Evolutionary conservation across 2,113 vertebrate genomes (phyloP).

Genomic region (Gasterosteus nipponicus): DNA sequence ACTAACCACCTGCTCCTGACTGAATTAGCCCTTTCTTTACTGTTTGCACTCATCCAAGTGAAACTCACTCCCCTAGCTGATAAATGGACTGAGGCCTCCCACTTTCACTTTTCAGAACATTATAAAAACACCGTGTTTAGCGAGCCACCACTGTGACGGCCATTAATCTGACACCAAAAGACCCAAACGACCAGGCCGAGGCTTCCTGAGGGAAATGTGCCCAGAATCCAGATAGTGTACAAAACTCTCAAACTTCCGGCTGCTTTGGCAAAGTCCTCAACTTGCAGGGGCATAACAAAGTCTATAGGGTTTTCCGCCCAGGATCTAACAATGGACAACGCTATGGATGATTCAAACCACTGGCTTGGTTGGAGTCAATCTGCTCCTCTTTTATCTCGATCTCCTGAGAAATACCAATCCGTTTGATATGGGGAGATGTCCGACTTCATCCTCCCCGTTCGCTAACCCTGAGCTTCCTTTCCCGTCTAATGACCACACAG

Average conservation of each 20-base stretch:
- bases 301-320: constrained; percentile 55
- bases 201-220: constrained; percentile 33
- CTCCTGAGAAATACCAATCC: constrained; percentile 52
- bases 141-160: constrained; percentile 43
- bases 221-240: background rate
- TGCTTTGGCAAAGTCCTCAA: constrained; percentile 34
- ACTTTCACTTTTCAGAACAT: background rate
- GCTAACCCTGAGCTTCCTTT: constrained; percentile 16
- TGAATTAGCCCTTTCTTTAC: constrained; percentile 78
- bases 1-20: constrained; percentile 75
- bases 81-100: constrained; percentile 61
- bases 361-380: constrained; percentile 43
- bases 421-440: constrained; percentile 28
- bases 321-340: constrained; percentile 43
- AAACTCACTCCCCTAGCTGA: constrained; percentile 67
- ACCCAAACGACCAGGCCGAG: background rate
- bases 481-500: constrained; percentile 53
- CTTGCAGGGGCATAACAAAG: constrained; percentile 48
- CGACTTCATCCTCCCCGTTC: constrained; percentile 45
- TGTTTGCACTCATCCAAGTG: constrained; percentile 67
- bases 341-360: constrained; percentile 52
- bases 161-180: constrained; percentile 59
- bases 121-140: constrained; percentile 50
- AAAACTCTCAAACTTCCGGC: constrained; percentile 47
- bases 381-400: constrained; percentile 40